Conservation (phyloP, 2,113 vertebrate genomes). For the Galemys pyrenaicus region DNA sequence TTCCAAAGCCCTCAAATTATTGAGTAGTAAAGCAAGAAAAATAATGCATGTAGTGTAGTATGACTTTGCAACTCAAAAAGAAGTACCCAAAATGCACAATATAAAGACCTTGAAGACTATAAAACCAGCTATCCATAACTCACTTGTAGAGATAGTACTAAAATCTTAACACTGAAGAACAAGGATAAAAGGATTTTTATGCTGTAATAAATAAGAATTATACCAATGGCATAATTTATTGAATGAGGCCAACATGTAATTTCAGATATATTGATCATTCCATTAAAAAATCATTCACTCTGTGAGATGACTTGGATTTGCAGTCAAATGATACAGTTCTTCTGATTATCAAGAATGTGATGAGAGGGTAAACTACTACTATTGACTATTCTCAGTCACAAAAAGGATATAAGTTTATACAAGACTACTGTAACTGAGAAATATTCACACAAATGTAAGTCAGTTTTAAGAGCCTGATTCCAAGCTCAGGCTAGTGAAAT, state of each 20-base stretch:
- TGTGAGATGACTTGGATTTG: background rate
- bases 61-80: background rate
- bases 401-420: background rate
- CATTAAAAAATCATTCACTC: background rate
- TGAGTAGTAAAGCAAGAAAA: background rate
- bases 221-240: background rate
- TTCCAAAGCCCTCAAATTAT: background rate
- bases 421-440: background rate
- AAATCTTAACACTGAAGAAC: background rate
- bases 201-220: background rate
- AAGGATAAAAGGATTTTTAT: background rate
- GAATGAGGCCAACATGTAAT: background rate
- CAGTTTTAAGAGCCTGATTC: background rate
- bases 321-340: background rate
- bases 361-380: background rate
- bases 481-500: background rate
- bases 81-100: background rate
- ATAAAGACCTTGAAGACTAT: constrained; percentile 16
- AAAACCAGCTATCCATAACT: background rate
- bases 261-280: background rate
- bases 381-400: background rate
- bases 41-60: background rate
- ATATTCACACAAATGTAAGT: background rate
- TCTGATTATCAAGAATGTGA: background rate
- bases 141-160: background rate